These are phyloP conservation scores for Melanostigma gelatinosum DNA, from an alignment of 2,113 vertebrate genomes.

Conservation along the genomic window DNA sequence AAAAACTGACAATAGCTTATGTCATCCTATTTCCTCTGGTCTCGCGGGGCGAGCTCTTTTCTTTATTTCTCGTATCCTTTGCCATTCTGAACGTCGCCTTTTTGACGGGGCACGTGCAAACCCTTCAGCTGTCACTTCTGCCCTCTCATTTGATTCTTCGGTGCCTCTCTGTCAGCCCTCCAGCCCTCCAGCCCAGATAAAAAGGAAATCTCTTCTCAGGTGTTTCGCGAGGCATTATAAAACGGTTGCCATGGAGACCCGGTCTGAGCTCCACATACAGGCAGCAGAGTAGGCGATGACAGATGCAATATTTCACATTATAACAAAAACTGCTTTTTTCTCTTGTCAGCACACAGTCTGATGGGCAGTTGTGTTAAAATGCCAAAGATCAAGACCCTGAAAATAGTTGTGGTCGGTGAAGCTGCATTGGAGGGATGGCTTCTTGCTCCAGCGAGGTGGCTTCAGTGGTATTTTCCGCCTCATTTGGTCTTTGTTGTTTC, in stretches of 20 bases:
- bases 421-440: constrained; percentile 35
- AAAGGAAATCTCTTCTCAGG: constrained; percentile 75
- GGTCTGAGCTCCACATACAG: constrained; percentile 72
- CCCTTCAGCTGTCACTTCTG: constrained; percentile 47
- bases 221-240: constrained; percentile 78
- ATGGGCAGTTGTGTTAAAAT: constrained; percentile 44
- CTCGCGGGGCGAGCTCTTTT: constrained; percentile 28
- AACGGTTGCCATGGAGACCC: constrained; percentile 80
- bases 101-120: background rate
- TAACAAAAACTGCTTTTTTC: constrained; percentile 24
- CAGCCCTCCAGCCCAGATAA: constrained; percentile 66
- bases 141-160: constrained; percentile 55
- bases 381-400: constrained; percentile 59
- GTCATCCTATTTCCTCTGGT: constrained; percentile 39
- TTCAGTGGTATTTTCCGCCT: constrained; percentile 68
- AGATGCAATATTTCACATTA: constrained; percentile 68
- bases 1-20: constrained; percentile 16
- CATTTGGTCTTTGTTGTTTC: constrained; percentile 76
- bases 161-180: constrained; percentile 56
- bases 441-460: constrained; percentile 61
- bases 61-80: constrained; percentile 14
- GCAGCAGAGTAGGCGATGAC: constrained; percentile 70
- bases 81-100: constrained; percentile 25
- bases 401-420: constrained; percentile 21
- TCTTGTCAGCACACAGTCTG: constrained; percentile 24